Conservation (phyloP, 1,140 invertebrate species). For the Rhynchophorus ferrugineus region DNA sequence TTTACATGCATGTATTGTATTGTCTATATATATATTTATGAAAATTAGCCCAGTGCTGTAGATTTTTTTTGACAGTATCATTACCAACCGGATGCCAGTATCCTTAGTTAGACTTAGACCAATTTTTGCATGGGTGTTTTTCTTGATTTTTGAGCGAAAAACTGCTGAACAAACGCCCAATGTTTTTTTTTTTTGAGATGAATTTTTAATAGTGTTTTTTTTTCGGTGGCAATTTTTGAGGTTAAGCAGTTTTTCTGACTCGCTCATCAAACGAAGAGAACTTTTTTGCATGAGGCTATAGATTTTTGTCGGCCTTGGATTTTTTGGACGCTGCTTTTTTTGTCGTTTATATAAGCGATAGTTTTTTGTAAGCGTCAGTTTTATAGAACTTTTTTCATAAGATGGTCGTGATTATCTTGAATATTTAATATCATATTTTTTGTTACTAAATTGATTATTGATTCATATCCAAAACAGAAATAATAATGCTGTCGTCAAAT, state of each 20-base stretch:
- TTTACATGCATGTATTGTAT: conserved; percentile 15
- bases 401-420: no score
- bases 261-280: neutral
- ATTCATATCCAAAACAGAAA: no score
- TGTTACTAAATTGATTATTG: no score
- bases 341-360: conserved; percentile 31
- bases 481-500: no score
- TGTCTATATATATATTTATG: conserved; percentile 11
- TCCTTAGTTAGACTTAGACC: conserved; percentile 16
- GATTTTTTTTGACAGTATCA: neutral
- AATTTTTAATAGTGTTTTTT: no score
- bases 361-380: conserved; percentile 23
- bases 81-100: conserved; percentile 18
- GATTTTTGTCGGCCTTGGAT: conserved; percentile 40
- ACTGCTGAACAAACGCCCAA: neutral
- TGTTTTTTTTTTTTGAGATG: neutral
- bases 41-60: conserved; percentile 8
- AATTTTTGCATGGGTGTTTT: conserved; percentile 15
- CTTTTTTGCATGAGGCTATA: conserved; percentile 39
- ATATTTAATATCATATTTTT: no score
- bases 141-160: conserved; percentile 3
- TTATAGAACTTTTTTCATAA: conserved; percentile 10
- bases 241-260: no score
- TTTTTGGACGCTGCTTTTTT: conserved; percentile 34
- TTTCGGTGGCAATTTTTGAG: no score